Evolutionary conservation across 2,113 vertebrate genomes (phyloP), one percentile per base, ranked within the genome.

Genomic region (Mystacornis crossleyi): DNA sequence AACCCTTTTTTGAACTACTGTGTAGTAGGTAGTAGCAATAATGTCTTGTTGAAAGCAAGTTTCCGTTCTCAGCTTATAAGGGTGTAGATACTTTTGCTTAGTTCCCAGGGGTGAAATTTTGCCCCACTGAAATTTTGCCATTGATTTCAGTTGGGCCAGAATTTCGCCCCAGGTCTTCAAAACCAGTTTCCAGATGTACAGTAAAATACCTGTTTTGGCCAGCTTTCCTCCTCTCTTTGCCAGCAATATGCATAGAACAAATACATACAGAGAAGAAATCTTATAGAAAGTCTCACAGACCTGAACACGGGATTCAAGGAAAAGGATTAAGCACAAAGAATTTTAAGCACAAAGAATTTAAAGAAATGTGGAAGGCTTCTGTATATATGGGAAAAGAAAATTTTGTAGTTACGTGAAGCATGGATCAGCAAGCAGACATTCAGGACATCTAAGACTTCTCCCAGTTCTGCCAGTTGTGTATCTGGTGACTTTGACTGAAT

Each of bases 31-130:
- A 82, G 75, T 29, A 90, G 58, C 50, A 93, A 94, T 69, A 90
- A 84, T 4, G 0, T 77, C 50, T 50, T 89, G 85, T 78, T 95
- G 95, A 92, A 95, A 96, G 42, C 71, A 92, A 77, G 79, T 86
- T 95, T 92, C 90, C 3, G 3, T 95, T 96, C 89, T 95, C 82
- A 93, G 75, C 45, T 93, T 92, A 74, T 93, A 92, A 93, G 75
- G 67, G 86, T 83, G 88, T 79, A 90, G 88, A 83, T 90, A 83
- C 50, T 93, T 93, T 66, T 89, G 12, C 71, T 88, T 62, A 33
- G 38, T 90, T 97, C 90, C 88, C 94, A 92, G 34, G 36, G 38
- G 88, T 95, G 90, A 93, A 97, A 97, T 81, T 77, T 86, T 95
- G 90, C 42, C 86, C 67, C 67, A 90, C 6, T 95, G 95, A 95